These are phyloP conservation scores for Drosophila dives DNA, from an alignment of 2,888 invertebrate species.

Conservation along the genomic window DNA sequence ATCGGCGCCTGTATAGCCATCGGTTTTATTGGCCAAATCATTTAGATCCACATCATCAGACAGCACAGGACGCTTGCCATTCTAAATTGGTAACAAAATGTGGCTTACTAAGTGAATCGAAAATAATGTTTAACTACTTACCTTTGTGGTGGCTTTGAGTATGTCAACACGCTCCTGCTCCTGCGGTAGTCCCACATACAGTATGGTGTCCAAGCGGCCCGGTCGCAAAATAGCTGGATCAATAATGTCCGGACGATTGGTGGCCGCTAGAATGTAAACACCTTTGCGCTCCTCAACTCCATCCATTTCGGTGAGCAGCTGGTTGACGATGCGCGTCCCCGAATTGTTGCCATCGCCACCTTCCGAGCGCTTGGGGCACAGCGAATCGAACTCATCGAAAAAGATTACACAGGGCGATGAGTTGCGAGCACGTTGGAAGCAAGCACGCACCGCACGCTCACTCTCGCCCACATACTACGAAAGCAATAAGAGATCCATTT, in stretches of 20 bases:
- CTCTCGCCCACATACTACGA: slow-evolving; percentile 98
- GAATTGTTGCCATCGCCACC: slow-evolving; percentile 89
- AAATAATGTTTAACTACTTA: slow-evolving; percentile 65
- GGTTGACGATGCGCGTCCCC: slow-evolving; percentile 96
- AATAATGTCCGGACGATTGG: slow-evolving; percentile 98
- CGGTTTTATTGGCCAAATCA: slow-evolving; percentile 88
- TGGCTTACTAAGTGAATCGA: neutral
- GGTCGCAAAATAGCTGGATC: slow-evolving; percentile 96
- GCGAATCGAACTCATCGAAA: slow-evolving; percentile 98
- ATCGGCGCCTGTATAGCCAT: slow-evolving; percentile 97
- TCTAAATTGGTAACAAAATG: slow-evolving; percentile 85
- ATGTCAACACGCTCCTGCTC: slow-evolving; percentile 93
- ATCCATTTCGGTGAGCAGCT: slow-evolving; percentile 99
- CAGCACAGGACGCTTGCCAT: slow-evolving; percentile 92
- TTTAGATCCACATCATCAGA: slow-evolving; percentile 91
- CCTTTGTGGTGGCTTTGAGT: slow-evolving; percentile 94
- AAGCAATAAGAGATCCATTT: neutral
- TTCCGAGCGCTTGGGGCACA: slow-evolving; percentile 95
- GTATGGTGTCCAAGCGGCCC: slow-evolving; percentile 95
- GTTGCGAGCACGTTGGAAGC: slow-evolving; percentile 97
- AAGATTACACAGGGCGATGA: slow-evolving; percentile 99
- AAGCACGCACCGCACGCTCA: slow-evolving; percentile 97
- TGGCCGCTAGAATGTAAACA: slow-evolving; percentile 98
- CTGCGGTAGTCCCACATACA: slow-evolving; percentile 95
- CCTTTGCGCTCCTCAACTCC: slow-evolving; percentile 96